Conservation (phyloP, 2,888 invertebrate genomes). For the Teleogryllus oceanicus region DNA sequence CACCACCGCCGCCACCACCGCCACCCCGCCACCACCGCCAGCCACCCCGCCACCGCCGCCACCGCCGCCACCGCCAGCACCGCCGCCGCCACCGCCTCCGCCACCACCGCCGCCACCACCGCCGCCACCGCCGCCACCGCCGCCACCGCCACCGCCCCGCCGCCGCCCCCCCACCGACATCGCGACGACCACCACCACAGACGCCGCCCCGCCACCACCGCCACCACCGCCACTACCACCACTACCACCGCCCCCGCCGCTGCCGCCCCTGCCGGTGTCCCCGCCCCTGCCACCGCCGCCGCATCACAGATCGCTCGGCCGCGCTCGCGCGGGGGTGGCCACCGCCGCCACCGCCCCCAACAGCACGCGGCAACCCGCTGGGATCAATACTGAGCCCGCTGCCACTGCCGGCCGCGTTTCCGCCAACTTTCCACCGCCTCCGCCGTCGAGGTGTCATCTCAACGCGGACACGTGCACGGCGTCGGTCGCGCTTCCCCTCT, state of each 20-base stretch:
- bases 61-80: no score
- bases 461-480: background rate
- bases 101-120: background rate
- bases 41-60: background rate
- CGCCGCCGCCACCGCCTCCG: no score
- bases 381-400: conserved; percentile 6
- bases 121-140: background rate
- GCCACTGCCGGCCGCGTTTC: background rate
- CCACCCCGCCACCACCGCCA: background rate
- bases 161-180: no score
- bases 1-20: background rate
- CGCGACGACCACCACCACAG: no score
- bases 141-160: background rate
- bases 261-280: background rate
- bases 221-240: background rate
- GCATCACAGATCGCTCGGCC: background rate
- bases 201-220: background rate
- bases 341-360: background rate
- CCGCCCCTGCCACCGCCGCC: background rate
- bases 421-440: background rate
- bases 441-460: conserved; percentile 7
- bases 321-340: background rate
- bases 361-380: conserved; percentile 18
- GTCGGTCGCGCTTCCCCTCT: no score
- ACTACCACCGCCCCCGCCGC: background rate